Evolutionary conservation across 2,888 invertebrate species (phyloP).

Genomic region (Hypolimnas misippus): DNA sequence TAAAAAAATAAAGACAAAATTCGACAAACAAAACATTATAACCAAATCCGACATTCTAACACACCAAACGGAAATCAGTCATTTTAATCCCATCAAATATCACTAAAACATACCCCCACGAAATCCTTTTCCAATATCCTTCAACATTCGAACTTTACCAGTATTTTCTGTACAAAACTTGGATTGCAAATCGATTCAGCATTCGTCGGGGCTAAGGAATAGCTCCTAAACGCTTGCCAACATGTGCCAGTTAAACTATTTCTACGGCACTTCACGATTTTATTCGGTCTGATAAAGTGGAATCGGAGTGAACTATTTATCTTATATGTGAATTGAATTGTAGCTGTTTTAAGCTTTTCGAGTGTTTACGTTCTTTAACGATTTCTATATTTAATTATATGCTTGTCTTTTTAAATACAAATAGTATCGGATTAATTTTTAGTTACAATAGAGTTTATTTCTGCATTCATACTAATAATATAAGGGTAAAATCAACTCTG

Average conservation of each 20-base stretch:
- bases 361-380: neutral
- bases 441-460: no score
- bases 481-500: no score
- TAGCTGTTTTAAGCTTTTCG: constrained; percentile 9
- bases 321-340: constrained; percentile 19
- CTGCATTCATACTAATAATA: no score
- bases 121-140: constrained; percentile 7
- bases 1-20: neutral
- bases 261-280: constrained; percentile 25
- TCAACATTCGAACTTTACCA: neutral
- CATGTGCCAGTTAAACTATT: constrained; percentile 24
- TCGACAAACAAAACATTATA: neutral
- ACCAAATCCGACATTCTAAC: neutral
- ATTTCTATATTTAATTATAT: no score
- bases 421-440: no score
- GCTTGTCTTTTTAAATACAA: no score
- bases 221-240: constrained; percentile 15
- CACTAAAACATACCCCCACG: neutral
- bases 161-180: constrained; percentile 8
- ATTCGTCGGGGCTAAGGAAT: constrained; percentile 11
- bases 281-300: constrained; percentile 23
- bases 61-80: neutral
- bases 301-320: constrained; percentile 28
- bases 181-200: constrained; percentile 14
- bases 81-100: neutral